Base-by-base conservation (phyloP, 2,797 vertebrate genomes). In the Hapalemur alaotrensis region DNA sequence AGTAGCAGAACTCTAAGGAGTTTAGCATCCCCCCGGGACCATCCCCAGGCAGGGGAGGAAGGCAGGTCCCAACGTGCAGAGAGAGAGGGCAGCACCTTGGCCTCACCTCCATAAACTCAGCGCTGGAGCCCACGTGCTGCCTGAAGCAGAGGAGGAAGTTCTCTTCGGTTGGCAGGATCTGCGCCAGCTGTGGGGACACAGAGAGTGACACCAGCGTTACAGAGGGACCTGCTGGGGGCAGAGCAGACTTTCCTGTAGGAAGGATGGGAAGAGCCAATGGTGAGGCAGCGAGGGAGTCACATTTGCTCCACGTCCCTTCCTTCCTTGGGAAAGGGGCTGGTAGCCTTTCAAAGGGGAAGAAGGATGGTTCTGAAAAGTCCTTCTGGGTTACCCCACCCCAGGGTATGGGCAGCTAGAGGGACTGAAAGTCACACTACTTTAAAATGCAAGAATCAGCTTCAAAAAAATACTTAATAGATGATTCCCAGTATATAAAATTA, bases 151-250 rank as follows among this genome's bases (percentile, higher is more conserved):
- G 99, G 90, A 99, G 98, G 98, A 99, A 99, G 98, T 99, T 99
- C 98, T 99, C 99, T 97, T 99, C 99, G 0, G 99, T 99, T 8
- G 99, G 99, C 89, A 99, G 99, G 98, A 99, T 99, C 99, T 99
- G 99, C 80, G 99, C 99, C 98, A 99, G 98, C 99, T 99, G 97
- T 0, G 28, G 93, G 72, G 75, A 89, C 32, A 69, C 69, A 85
- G 94, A 97, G 84, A 81, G 80, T 0, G 1, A 86, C 82, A 84
- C 46, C 17, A 1, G 9, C 0, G 0, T 93, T 78, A 59, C 0
- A 0, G 20, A 43, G 28, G 41, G 35, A 18, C 54, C 11, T 48
- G 35, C 41, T 1, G 89, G 48, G 23, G 30, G 43, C 41, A 28
- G 43, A 50, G 59, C 20, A 1, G 41, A 32, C 52, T n/a, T 32